Conservation (phyloP, 2,113 vertebrate genomes). For the Orycteropus afer region DNA sequence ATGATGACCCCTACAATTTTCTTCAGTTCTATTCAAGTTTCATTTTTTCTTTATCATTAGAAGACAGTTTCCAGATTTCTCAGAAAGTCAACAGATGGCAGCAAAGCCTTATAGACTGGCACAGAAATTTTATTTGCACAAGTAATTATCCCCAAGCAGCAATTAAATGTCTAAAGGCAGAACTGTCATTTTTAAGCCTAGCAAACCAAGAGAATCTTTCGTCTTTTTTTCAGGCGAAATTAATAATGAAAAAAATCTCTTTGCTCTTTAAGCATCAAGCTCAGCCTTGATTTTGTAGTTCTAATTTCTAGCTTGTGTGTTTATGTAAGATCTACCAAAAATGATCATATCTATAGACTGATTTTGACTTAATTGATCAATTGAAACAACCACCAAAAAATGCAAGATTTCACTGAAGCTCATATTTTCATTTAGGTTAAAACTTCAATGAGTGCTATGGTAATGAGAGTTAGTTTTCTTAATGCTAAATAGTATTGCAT, state of each 20-base stretch:
- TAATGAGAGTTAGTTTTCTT: conserved; percentile 41
- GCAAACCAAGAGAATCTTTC: conserved; percentile 78
- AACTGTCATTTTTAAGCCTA: conserved; percentile 79
- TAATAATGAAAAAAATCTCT: conserved; percentile 69
- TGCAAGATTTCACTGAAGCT: conserved; percentile 26
- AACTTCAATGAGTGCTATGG: conserved; percentile 29
- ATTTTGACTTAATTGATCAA: neutral
- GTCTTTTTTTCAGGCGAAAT: conserved; percentile 77
- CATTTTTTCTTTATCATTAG: conserved; percentile 6
- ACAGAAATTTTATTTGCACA: conserved; percentile 72
- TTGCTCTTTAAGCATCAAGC: conserved; percentile 77
- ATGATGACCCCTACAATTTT: neutral
- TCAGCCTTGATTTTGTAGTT: conserved; percentile 7
- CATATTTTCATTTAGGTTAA: conserved; percentile 8
- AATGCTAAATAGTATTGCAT: neutral
- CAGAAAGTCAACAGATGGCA: conserved; percentile 84
- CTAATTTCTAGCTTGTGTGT: neutral
- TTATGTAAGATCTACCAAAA: conserved; percentile 42
- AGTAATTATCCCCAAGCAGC: conserved; percentile 80
- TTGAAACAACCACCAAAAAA: conserved; percentile 15
- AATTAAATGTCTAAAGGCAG: conserved; percentile 83
- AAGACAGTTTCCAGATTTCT: neutral
- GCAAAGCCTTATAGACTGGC: conserved; percentile 75
- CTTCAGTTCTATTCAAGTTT: neutral
- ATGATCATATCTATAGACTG: neutral